A percentile compares a stretch with the other conserved stretches of the same genome.
These are phyloP conservation scores for Holocentrus rufus DNA, from an alignment of 2,797 vertebrate species.

Conservation along the genomic window DNA sequence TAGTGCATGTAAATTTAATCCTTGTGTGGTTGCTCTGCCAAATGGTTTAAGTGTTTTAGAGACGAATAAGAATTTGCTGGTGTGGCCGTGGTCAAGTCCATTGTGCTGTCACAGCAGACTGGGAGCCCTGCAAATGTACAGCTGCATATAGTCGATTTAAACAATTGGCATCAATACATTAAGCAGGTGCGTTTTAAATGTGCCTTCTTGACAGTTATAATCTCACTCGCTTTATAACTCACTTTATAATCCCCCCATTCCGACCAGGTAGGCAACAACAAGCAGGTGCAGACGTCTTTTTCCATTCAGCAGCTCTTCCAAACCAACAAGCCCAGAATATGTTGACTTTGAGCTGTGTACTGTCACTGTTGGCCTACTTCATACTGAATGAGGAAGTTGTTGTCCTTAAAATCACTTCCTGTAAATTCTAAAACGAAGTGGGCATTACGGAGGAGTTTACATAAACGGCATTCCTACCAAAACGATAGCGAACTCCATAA, in stretches of 20 bases:
- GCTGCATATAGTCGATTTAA: not conserved
- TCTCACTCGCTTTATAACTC: conserved; percentile 2
- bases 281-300: conserved; percentile 56
- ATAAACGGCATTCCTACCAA: not conserved
- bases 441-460: not conserved
- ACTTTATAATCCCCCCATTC: conserved; percentile 33
- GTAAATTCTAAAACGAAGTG: conserved; percentile 45
- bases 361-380: conserved; percentile 6
- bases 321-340: conserved; percentile 3
- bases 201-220: not conserved
- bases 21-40: not conserved
- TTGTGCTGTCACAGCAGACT: not conserved
- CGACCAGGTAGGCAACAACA: conserved; percentile 19
- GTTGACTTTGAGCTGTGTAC: conserved; percentile 14
- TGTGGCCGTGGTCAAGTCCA: not conserved
- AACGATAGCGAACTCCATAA: not conserved
- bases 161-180: conserved; percentile 1
- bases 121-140: not conserved
- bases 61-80: not conserved
- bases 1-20: not conserved
- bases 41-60: not conserved
- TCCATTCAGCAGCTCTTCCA: conserved; percentile 34
- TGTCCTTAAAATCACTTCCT: conserved; percentile 42
- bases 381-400: conserved; percentile 40
- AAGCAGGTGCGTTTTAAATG: not conserved